Conservation (phyloP, 2,888 invertebrate genomes). For the Pseudococcus jackbeardsleyi region DNA sequence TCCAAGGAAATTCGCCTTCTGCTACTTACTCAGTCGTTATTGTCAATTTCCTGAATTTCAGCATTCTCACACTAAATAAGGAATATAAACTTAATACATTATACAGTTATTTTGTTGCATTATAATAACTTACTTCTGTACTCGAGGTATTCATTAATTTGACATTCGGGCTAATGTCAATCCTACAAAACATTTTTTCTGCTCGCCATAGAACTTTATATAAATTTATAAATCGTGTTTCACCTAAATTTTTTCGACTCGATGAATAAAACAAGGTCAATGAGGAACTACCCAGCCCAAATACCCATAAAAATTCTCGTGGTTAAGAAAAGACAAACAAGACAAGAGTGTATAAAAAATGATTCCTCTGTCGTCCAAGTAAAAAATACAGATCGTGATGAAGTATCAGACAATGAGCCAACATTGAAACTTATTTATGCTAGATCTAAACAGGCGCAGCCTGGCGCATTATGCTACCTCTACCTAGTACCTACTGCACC, state of each 20-base stretch:
- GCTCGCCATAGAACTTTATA: not conserved
- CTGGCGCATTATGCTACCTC: not conserved
- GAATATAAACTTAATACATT: constrained; percentile 1
- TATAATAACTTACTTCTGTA: not conserved
- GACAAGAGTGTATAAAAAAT: not conserved
- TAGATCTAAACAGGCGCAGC: not conserved
- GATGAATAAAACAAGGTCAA: constrained; percentile 14
- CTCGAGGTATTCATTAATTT: not conserved
- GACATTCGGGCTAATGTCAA: not conserved
- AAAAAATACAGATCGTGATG: constrained; percentile 11
- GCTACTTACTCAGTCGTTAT: not conserved
- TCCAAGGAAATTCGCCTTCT: not conserved
- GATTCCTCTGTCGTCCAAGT: not conserved
- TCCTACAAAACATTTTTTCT: not conserved
- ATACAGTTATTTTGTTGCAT: not conserved
- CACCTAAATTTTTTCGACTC: not conserved
- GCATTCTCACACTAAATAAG: not conserved
- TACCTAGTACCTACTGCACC: too few species aligned
- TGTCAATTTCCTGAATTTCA: not conserved
- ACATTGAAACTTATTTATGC: constrained; percentile 32
- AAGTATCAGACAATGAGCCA: constrained; percentile 7
- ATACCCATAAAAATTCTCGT: not conserved
- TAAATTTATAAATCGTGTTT: constrained; percentile 14
- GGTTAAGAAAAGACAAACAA: not conserved
- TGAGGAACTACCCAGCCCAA: constrained; percentile 12